Conservation (phyloP, 2,113 vertebrate species). For the Synchiropus splendidus region DNA sequence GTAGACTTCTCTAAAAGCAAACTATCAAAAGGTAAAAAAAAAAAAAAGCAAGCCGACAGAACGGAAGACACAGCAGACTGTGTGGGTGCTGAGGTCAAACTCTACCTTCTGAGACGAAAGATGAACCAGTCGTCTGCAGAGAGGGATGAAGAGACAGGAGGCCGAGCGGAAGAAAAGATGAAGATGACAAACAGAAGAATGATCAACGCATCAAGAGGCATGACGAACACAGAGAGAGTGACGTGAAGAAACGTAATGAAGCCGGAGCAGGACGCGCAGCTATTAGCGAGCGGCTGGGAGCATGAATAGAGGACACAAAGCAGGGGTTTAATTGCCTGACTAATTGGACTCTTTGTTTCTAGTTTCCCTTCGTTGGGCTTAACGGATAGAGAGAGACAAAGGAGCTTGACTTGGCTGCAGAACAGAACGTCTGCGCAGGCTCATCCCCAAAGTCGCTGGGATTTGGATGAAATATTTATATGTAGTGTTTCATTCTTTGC, state of each 20-base stretch:
- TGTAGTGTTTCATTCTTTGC: neutral
- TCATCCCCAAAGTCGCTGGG: constrained; percentile 11
- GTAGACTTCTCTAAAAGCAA: too few species aligned
- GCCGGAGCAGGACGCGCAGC: constrained; percentile 37
- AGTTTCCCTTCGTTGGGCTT: constrained; percentile 38
- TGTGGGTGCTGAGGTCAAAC: constrained; percentile 11
- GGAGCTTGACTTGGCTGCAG: constrained; percentile 18
- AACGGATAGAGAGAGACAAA: constrained; percentile 35
- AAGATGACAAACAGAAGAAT: constrained; percentile 27
- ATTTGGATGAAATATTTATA: constrained; percentile 44
- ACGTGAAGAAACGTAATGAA: constrained; percentile 24
- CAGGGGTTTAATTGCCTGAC: constrained; percentile 59
- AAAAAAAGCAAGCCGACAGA: neutral
- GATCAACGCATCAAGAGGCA: constrained; percentile 23
- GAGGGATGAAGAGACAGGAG: constrained; percentile 21
- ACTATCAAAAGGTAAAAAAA: neutral
- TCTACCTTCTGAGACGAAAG: constrained; percentile 26
- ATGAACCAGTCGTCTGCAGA: constrained; percentile 10
- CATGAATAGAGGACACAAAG: constrained; percentile 41
- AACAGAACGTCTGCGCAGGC: constrained; percentile 18
- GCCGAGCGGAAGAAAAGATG: constrained; percentile 26
- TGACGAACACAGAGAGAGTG: constrained; percentile 21
- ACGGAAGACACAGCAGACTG: constrained; percentile 5
- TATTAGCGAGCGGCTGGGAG: constrained; percentile 42
- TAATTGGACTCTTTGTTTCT: constrained; percentile 62